Percentiles rank a stretch among this genome's conserved stretches.
Evolutionary conservation across 2,797 vertebrate species (phyloP).

Genomic region (Catamblyrhynchus diadema): DNA sequence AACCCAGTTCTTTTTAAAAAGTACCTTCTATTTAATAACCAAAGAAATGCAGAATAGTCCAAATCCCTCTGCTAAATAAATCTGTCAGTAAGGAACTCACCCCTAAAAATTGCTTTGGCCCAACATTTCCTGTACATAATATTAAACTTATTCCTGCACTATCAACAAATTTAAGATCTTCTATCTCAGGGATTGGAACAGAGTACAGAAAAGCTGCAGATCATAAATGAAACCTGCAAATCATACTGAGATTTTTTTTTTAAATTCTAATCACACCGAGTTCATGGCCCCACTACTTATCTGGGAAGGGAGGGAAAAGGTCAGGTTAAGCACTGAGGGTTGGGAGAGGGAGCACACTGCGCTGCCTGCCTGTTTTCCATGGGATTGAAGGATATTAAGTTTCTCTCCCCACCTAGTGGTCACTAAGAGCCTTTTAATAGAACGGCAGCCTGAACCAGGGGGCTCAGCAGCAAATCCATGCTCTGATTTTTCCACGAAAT

Average conservation of each 20-base stretch:
- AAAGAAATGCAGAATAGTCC: not conserved
- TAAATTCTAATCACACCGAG: not conserved
- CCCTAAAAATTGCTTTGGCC: not conserved
- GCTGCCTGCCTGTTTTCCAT: not conserved
- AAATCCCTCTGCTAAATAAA: conserved; percentile 22
- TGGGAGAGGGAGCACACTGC: fast-evolving
- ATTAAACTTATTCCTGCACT: not conserved
- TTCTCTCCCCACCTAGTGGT: conserved; percentile 76
- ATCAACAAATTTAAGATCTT: not conserved
- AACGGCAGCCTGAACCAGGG: not conserved
- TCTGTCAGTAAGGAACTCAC: not conserved
- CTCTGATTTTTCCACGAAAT: not conserved
- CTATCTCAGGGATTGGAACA: not conserved
- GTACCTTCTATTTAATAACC: not conserved
- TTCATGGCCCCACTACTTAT: not conserved
- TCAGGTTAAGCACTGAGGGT: not conserved
- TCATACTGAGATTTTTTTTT: not conserved
- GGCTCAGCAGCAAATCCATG: not conserved
- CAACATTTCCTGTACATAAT: not conserved
- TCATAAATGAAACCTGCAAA: not conserved
- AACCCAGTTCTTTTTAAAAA: not conserved
- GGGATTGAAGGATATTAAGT: not conserved
- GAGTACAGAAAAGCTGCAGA: not conserved
- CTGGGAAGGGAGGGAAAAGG: not conserved
- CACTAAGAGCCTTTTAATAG: not conserved